phyloP scores from a whole-genome alignment of 2,797 vertebrate genomes.

The Rhabdophis nuchalis region DNA sequence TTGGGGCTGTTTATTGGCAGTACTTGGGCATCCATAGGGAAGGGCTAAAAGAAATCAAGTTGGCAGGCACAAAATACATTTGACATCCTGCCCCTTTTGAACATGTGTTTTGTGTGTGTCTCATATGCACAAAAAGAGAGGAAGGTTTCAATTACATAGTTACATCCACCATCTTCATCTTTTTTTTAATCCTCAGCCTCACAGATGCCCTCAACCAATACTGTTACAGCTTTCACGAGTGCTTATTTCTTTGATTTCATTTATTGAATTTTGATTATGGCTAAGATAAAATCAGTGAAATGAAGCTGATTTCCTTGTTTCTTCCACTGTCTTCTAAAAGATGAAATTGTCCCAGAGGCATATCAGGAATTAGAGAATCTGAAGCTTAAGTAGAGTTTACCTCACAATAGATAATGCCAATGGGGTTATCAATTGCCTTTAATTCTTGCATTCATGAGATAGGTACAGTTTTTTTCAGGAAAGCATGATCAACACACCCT shows the following conservation, averaged over 20 bases:
- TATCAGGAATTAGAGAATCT: background rate
- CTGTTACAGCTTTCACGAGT: background rate
- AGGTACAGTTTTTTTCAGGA: background rate
- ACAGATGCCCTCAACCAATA: background rate
- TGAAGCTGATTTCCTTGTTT: background rate
- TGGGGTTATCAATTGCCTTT: background rate
- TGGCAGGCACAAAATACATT: background rate
- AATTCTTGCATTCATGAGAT: background rate
- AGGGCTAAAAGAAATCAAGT: background rate
- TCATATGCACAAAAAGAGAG: background rate
- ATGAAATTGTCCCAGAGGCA: background rate
- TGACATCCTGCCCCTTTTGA: background rate
- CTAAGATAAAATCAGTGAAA: background rate
- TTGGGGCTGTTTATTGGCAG: background rate
- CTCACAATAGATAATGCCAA: background rate
- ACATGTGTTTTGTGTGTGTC: background rate
- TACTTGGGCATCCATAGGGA: background rate
- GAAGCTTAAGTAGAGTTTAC: background rate
- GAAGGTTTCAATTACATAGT: background rate
- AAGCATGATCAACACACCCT: background rate
- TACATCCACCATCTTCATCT: background rate
- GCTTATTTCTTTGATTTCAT: background rate
- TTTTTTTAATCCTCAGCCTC: background rate
- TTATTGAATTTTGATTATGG: background rate
- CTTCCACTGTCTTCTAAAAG: background rate